Conservation (phyloP, 2,113 vertebrate genomes). For the Mungos mungo region DNA sequence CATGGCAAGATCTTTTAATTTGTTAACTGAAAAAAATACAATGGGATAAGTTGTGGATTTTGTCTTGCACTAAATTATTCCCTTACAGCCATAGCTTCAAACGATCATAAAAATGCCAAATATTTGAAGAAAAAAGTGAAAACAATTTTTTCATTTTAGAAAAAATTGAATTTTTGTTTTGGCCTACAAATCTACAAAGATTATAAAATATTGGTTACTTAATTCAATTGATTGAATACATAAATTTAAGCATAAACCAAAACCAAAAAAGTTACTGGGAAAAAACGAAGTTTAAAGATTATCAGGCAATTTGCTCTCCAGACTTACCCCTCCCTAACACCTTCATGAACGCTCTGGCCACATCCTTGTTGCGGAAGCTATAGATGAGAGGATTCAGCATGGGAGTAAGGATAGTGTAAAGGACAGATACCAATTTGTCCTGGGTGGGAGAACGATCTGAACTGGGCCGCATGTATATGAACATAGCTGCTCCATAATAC, state of each 20-base stretch:
- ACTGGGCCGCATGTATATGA: constrained; percentile 37
- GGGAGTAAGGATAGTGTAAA: constrained; percentile 45
- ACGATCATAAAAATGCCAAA: neutral
- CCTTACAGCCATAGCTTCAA: neutral
- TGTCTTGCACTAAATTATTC: neutral
- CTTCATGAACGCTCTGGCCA: neutral
- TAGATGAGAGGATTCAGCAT: constrained; percentile 42
- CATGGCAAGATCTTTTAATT: neutral
- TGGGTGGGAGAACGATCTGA: neutral
- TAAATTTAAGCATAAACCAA: neutral
- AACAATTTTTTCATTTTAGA: neutral
- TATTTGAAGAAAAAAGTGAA: neutral
- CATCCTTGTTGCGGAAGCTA: neutral
- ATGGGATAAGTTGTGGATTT: neutral
- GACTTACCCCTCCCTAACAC: neutral
- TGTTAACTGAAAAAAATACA: neutral
- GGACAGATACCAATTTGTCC: constrained; percentile 8
- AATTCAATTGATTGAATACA: neutral
- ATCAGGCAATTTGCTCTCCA: neutral
- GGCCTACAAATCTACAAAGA: neutral
- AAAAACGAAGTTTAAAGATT: neutral
- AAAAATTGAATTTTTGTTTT: neutral
- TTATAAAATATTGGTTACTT: neutral
- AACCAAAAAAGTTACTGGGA: neutral
- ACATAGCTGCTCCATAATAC: constrained; percentile 62